Evolutionary conservation across 2,113 vertebrate genomes (phyloP).

Genomic region (Origma solitaria): DNA sequence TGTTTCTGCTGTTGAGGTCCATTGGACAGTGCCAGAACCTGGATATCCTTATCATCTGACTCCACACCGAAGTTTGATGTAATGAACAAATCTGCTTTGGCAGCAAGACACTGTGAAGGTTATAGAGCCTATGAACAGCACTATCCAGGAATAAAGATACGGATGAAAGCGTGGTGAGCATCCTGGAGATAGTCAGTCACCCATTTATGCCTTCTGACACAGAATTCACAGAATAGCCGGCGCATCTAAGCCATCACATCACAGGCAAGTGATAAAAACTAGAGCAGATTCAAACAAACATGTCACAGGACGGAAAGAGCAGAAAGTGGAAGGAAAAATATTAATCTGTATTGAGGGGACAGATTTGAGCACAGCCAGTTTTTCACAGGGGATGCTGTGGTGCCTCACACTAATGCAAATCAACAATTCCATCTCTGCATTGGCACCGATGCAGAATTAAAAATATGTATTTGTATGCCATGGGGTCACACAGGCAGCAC

Average conservation of each 20-base stretch:
- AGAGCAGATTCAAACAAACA: background rate
- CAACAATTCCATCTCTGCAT: background rate
- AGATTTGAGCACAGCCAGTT: background rate
- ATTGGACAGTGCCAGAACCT: background rate
- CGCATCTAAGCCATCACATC: background rate
- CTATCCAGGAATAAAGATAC: background rate
- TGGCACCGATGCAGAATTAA: background rate
- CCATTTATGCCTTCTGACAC: background rate
- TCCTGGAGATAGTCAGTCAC: background rate
- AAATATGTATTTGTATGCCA: background rate
- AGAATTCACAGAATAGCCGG: background rate
- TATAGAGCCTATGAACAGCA: background rate
- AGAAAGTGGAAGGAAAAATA: background rate
- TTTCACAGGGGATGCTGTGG: background rate
- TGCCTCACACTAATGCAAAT: background rate
- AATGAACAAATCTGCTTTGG: background rate
- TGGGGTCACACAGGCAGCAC: background rate
- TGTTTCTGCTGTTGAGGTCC: background rate
- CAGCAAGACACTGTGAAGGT: conserved; percentile 16
- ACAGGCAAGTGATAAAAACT: background rate
- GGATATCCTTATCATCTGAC: background rate
- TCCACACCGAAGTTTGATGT: background rate
- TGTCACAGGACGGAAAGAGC: background rate
- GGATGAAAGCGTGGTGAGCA: background rate
- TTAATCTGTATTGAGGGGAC: background rate